Base-by-base conservation (phyloP, 2,888 invertebrate species). In the Drosophila barbarae region DNA sequence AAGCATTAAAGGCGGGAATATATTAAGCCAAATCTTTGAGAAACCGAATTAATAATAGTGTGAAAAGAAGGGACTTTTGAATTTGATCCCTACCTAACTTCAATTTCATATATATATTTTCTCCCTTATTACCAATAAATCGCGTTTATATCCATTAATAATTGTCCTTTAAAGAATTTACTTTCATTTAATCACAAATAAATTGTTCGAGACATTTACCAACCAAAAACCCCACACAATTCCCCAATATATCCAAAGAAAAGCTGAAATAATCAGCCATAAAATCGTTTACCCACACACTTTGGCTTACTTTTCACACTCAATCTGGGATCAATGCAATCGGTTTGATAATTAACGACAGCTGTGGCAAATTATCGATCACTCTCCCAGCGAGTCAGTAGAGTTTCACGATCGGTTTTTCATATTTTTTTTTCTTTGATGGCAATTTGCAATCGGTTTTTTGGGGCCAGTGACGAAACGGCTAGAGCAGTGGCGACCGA, bases 391-490 rank as follows among this genome's bases (percentile, higher is more conserved):
- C 34, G 30, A 30, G 44, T 28, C 23, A 44, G 35, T 36, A n/a
- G 46, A 32, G 46, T 44, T 59, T 59, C 56, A 32, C 49, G 49
- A 49, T 26, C 21, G 13, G 35, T 23, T 50, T 59, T 59, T 10
- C 41, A 26, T 12, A 12, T 32, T 3, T 8, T 2, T 7, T 7
- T 13, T 12, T n/a, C 23, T 59, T 42, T 21, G 42, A 54, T 51
- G 65, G 66, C 66, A 66, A 66, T 67, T 65, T 47, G 66, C 59
- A 56, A 47, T 32, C 23, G 46, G 18, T 21, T 64, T 64, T 66
- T 66, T 55, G 64, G 66, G 66, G 65, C 49, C 53, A 66, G 64
- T 67, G 58, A 66, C 67, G 67, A 67, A 67, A 67, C 58, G 26
- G 26, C 46, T 30, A 63, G 15, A 51, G 30, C 58, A 46, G 35